Evolutionary conservation across 2,113 vertebrate genomes (phyloP).

Genomic region (Todiramphus chloris): DNA sequence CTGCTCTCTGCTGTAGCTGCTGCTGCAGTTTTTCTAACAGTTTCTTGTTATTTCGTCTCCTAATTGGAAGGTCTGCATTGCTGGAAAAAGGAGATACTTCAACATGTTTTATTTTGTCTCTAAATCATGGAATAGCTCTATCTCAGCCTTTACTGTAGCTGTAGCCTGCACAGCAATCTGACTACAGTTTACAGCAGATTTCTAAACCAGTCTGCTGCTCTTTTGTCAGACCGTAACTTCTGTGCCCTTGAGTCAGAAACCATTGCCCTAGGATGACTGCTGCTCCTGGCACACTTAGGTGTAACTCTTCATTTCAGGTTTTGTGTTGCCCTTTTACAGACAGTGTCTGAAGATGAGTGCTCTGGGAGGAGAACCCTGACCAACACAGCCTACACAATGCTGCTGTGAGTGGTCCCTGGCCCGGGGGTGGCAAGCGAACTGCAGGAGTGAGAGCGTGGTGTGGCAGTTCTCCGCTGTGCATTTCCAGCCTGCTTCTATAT

Average conservation of each 20-base stretch:
- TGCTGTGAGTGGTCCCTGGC: neutral
- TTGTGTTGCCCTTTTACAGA: neutral
- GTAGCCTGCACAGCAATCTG: neutral
- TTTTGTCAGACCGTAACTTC: neutral
- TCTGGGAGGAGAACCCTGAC: neutral
- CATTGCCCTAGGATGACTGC: accelerated
- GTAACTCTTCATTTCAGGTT: neutral
- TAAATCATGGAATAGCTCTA: neutral
- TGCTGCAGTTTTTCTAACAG: neutral
- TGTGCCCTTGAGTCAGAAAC: neutral
- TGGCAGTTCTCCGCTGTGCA: neutral
- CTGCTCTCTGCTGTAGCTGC: neutral
- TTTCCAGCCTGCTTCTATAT: neutral
- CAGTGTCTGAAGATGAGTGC: accelerated
- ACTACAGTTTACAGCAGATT: neutral
- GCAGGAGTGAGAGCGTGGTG: neutral
- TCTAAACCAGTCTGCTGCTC: neutral
- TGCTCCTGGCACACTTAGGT: neutral
- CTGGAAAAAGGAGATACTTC: neutral
- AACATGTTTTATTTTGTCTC: neutral
- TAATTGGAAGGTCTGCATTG: neutral
- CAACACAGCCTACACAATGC: neutral
- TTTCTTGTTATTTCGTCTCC: neutral
- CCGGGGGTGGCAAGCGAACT: accelerated
- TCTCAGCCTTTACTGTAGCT: neutral